These are phyloP conservation scores for Saccopteryx leptura DNA, from an alignment of 2,113 vertebrate genomes.

Conservation along the genomic window DNA sequence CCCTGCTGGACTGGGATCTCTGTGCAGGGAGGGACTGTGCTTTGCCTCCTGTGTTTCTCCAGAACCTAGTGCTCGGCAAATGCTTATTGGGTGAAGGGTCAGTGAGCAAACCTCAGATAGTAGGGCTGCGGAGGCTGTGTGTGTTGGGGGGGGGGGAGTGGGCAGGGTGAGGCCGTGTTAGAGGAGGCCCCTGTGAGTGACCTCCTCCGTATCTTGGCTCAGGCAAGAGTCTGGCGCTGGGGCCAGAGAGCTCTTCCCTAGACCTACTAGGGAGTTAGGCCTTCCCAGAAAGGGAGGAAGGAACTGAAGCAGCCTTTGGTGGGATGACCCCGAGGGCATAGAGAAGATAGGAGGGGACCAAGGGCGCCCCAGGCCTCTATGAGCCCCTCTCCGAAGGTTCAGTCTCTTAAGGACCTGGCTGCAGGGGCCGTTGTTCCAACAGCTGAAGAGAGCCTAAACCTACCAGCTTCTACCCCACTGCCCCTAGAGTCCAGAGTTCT, in stretches of 20 bases:
- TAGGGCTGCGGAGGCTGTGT: background rate
- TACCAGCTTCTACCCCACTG: background rate
- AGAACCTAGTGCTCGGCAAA: slow-evolving; percentile 3
- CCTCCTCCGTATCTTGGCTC: slow-evolving; percentile 31
- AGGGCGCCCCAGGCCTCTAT: background rate
- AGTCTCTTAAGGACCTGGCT: background rate
- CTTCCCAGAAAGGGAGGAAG: background rate
- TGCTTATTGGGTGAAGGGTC: slow-evolving; percentile 29
- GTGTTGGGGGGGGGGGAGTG: too few species aligned
- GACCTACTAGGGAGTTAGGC: background rate
- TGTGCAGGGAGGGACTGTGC: background rate
- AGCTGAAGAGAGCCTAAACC: background rate
- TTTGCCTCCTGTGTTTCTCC: slow-evolving; percentile 18
- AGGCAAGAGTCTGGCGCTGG: slow-evolving; percentile 12
- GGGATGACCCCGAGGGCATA: background rate
- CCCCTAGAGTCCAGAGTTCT: background rate
- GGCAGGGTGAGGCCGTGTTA: background rate
- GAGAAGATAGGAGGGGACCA: background rate
- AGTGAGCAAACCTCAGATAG: background rate
- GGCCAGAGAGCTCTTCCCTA: slow-evolving; percentile 2
- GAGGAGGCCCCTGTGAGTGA: slow-evolving; percentile 33
- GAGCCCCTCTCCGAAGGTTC: background rate
- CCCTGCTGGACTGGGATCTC: background rate
- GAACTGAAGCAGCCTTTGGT: background rate
- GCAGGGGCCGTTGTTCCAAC: background rate